Base-by-base conservation (phyloP, 1,140 invertebrate genomes). In the Lepidurus packardi region DNA sequence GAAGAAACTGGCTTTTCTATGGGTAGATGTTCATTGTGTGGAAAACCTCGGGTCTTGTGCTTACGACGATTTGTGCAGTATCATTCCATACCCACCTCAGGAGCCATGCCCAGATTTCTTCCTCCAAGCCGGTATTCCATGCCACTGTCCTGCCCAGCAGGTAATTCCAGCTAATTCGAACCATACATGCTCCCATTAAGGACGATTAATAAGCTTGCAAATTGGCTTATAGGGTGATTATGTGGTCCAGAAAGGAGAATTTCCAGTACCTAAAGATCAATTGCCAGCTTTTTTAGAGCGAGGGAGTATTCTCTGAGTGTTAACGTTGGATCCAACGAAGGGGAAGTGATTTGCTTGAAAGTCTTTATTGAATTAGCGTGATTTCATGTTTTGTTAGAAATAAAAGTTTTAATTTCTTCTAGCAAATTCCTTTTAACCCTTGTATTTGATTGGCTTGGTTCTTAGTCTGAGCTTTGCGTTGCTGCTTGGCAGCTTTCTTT, bases 401-500 rank as follows among this genome's bases (percentile, higher is more conserved):
- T 25, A n/a, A 76, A 45, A 11, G 21, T n/a, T 43, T 0, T 21
- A 2, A 16, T 6, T 65, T 65, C 16, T 65, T 65, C 13, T 16
- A n/a, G 16, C 1, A 65, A 11, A 7, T 65, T 8, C 53, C 53
- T 21, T 65, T 16, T 65, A 65, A 21, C 13, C 8, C 53, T 16
- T 65, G 16, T 65, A 65, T 65, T 65, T 65, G 1, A 65, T 65
- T 65, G 53, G 53, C 53, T 65, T 65, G 53, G 53, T 65, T 65
- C 21, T 65, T 65, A 65, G 16, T 65, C 53, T 65, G 53, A 7
- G 78, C 73, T 75, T 75, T 75, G 44, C 78, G 78, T 74, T 78
- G 74, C 45, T 78, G 73, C 53, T 78, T 78, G 24, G 74, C 78
- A 24, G 73, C 44, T 73, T 78, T 78, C 43, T 78, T 78, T 47